phyloP scores from a whole-genome alignment of 2,113 vertebrate genomes.

The Mola mola region DNA sequence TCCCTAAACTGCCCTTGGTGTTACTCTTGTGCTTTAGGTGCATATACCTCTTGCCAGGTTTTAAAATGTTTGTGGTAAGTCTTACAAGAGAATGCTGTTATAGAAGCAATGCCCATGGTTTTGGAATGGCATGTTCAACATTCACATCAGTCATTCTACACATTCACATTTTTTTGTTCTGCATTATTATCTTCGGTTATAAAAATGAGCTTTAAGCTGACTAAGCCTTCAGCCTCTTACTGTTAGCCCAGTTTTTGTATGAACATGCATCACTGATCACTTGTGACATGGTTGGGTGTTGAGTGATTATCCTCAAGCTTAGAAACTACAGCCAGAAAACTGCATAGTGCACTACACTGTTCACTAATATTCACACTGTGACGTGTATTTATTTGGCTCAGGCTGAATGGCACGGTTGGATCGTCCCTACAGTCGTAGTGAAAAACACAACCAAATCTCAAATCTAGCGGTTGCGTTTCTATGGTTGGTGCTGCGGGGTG shows the following conservation, averaged over 20 bases:
- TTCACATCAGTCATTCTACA: no score
- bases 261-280: not conserved
- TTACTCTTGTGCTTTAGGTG: no score
- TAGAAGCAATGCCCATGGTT: no score
- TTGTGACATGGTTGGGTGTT: not conserved
- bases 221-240: not conserved
- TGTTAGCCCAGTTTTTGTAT: not conserved
- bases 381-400: conserved; percentile 25
- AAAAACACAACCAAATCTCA: conserved; percentile 13
- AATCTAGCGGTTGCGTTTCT: conserved; percentile 17
- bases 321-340: not conserved
- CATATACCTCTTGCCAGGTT: no score
- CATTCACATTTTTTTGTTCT: no score
- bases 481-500: not conserved
- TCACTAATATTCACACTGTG: not conserved
- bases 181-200: no score
- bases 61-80: no score
- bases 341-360: not conserved
- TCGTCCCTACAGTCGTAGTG: not conserved
- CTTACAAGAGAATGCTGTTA: no score
- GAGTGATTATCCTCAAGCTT: not conserved
- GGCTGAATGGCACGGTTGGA: conserved; percentile 51
- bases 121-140: not conserved
- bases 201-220: not conserved
- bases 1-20: no score